phyloP scores from a whole-genome alignment of 1,140 invertebrate genomes.

The Lerema accius region DNA sequence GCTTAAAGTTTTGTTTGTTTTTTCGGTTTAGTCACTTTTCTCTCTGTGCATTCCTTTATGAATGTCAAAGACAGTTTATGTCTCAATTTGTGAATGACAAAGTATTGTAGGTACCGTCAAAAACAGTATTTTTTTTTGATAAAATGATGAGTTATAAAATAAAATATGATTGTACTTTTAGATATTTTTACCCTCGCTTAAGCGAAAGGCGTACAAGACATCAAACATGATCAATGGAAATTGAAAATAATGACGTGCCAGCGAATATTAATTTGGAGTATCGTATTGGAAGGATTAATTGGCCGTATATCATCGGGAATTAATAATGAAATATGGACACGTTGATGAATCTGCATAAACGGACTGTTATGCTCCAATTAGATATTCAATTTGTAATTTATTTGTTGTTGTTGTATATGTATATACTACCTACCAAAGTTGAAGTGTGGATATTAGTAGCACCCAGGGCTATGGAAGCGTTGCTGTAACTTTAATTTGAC shows the following conservation, averaged over 20 bases:
- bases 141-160: too few species aligned
- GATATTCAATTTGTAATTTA: not conserved
- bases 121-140: too few species aligned
- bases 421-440: too few species aligned
- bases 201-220: not conserved
- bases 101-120: too few species aligned
- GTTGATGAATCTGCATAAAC: slow-evolving; percentile 4
- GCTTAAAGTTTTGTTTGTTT: too few species aligned
- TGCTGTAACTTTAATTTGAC: too few species aligned
- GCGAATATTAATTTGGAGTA: slow-evolving; percentile 24
- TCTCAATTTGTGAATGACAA: too few species aligned
- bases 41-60: too few species aligned
- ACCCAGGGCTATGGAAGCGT: too few species aligned
- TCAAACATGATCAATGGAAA: slow-evolving; percentile 2
- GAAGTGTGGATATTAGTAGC: too few species aligned
- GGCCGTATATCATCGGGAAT: slow-evolving; percentile 7
- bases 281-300: slow-evolving; percentile 19
- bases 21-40: too few species aligned
- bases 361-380: not conserved
- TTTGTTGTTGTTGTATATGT: not conserved
- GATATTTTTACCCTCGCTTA: not conserved
- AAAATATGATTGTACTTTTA: not conserved
- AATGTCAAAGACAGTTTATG: too few species aligned
- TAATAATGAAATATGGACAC: slow-evolving; percentile 5
- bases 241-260: slow-evolving; percentile 5